Percentiles rank a stretch among this genome's conserved stretches.
Evolutionary conservation across 2,888 invertebrate species (phyloP).

Genomic region (Orchesellides sinensis): DNA sequence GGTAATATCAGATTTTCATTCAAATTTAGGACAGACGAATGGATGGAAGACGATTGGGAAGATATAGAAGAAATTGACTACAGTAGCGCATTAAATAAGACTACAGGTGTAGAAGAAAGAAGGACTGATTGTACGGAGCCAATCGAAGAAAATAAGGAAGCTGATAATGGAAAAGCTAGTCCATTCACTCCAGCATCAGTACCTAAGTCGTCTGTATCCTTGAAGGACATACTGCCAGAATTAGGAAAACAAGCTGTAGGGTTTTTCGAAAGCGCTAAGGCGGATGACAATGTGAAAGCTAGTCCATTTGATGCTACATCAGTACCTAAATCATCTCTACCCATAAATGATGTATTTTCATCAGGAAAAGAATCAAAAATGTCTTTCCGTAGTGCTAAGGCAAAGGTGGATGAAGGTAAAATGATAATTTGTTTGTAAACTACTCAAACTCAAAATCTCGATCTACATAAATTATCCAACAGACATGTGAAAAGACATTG

Average conservation of each 20-base stretch:
- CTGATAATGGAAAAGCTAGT: no score
- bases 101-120: no score
- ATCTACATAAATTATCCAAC: neutral
- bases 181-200: neutral
- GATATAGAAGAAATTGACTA: conserved; percentile 22
- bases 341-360: no score
- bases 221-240: neutral
- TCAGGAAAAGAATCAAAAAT: no score
- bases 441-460: neutral
- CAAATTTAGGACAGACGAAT: neutral
- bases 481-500: no score
- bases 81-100: neutral
- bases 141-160: no score
- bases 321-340: no score
- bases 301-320: no score
- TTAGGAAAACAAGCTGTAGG: neutral
- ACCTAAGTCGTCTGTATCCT: neutral
- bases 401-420: neutral
- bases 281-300: no score
- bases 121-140: no score
- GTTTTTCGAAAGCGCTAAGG: no score
- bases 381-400: neutral
- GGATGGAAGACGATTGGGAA: neutral
- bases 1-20: no score
- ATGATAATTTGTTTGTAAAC: neutral